These are phyloP conservation scores for Cenopis cana DNA, from an alignment of 2,888 invertebrate genomes.

Conservation along the genomic window DNA sequence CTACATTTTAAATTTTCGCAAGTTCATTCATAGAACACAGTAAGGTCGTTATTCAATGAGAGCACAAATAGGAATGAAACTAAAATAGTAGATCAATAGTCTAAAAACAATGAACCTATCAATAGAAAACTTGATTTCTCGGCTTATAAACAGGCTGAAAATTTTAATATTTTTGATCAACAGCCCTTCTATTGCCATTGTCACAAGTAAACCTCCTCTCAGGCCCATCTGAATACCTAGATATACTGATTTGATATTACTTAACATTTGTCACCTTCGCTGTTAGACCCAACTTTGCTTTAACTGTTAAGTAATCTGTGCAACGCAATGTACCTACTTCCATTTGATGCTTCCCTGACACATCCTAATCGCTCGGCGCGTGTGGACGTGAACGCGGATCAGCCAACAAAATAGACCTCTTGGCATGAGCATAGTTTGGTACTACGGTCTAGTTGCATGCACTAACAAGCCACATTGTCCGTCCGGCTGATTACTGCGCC, in stretches of 20 bases:
- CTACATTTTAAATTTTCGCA: too few species aligned
- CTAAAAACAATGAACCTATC: too few species aligned
- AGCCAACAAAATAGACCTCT: background rate
- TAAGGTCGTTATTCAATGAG: too few species aligned
- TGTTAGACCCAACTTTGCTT: background rate
- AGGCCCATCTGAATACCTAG: too few species aligned
- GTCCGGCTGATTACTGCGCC: slow-evolving; percentile 71
- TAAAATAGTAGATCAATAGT: too few species aligned
- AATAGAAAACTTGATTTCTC: background rate
- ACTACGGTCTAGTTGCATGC: slow-evolving; percentile 33
- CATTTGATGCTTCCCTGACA: too few species aligned
- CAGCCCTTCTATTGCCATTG: background rate
- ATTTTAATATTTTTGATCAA: background rate
- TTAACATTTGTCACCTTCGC: background rate
- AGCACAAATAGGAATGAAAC: too few species aligned
- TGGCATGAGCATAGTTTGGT: slow-evolving; percentile 8
- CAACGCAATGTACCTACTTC: background rate
- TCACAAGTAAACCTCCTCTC: background rate
- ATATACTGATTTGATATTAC: background rate
- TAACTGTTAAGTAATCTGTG: background rate
- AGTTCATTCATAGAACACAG: too few species aligned
- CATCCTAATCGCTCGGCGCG: background rate
- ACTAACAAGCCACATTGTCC: slow-evolving; percentile 57
- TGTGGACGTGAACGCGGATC: background rate
- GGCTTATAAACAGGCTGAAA: background rate